phyloP scores from a whole-genome alignment of 2,113 vertebrate genomes.

The Channa maculata region DNA sequence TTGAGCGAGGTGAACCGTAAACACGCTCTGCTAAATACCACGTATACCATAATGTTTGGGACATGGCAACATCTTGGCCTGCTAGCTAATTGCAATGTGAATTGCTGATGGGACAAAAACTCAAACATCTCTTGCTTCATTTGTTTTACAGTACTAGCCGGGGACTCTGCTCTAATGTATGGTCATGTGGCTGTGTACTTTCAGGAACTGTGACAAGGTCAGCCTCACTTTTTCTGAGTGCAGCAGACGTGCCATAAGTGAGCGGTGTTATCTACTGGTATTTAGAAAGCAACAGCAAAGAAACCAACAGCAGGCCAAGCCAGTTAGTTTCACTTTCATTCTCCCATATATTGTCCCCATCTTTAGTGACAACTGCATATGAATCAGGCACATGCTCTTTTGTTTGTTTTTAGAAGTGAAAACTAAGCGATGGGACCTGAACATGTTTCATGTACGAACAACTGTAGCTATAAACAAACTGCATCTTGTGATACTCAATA shows the following conservation, averaged over 20 bases:
- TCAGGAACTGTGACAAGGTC: background rate
- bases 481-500: background rate
- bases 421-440: background rate
- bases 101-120: no score
- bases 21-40: no score
- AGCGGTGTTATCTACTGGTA: constrained; percentile 1
- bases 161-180: no score
- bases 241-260: background rate
- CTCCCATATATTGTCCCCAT: background rate
- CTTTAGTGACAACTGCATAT: background rate
- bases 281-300: constrained; percentile 2
- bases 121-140: no score
- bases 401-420: background rate
- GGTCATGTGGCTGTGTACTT: no score
- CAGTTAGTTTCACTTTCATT: constrained; percentile 14
- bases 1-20: no score
- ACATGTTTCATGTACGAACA: background rate
- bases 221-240: background rate
- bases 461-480: background rate
- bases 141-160: no score
- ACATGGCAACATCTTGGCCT: no score
- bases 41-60: no score
- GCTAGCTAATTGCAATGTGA: no score
- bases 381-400: background rate
- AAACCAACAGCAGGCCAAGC: constrained; percentile 18